Evolutionary conservation across 2,113 vertebrate genomes (phyloP).

Genomic region (Heloderma charlesbogerti): DNA sequence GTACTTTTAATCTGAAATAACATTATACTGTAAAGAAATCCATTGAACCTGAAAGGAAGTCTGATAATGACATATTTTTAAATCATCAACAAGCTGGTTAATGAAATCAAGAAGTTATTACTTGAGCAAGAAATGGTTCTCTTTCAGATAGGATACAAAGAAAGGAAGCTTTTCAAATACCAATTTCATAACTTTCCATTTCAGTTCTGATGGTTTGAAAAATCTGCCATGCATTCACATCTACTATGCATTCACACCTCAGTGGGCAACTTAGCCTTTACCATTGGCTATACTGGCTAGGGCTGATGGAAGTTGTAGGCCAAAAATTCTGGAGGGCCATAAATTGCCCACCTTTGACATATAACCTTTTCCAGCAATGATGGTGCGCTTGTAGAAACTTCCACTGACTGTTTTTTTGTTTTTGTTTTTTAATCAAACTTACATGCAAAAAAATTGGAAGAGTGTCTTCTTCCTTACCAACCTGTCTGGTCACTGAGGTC

Average conservation of each 20-base stretch:
- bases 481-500: too few relatives aligned
- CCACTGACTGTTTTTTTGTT: background rate
- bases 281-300: too few relatives aligned
- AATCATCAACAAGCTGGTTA: conserved; percentile 41
- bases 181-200: conserved; percentile 49
- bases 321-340: too few relatives aligned
- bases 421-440: background rate
- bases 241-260: too few relatives aligned
- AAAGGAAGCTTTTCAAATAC: conserved; percentile 57
- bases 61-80: conserved; percentile 50
- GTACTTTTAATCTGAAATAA: conserved; percentile 66
- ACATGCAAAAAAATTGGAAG: background rate
- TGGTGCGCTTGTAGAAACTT: background rate
- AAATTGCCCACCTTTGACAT: too few relatives aligned
- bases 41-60: conserved; percentile 29
- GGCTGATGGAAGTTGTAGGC: too few relatives aligned
- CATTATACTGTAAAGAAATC: conserved; percentile 58
- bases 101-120: conserved; percentile 63
- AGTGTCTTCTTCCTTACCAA: too few relatives aligned
- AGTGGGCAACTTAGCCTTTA: too few relatives aligned
- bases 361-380: too few relatives aligned
- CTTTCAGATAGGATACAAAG: conserved; percentile 21
- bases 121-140: conserved; percentile 46
- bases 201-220: conserved; percentile 45
- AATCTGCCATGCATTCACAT: background rate